Evolutionary conservation across 1,140 invertebrate genomes (phyloP).

Genomic region (Vanessa atalanta): DNA sequence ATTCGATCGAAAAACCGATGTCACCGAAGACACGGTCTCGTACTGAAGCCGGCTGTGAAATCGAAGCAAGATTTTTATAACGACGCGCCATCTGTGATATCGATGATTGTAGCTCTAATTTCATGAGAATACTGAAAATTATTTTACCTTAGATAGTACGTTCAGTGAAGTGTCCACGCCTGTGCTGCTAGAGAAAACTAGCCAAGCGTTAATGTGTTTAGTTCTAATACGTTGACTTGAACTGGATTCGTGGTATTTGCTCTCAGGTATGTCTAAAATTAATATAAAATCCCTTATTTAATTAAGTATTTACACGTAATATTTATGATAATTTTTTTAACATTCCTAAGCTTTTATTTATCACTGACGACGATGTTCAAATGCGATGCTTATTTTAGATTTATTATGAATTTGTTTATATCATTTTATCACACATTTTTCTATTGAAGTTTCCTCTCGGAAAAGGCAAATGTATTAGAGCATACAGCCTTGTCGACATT

Average conservation of each 20-base stretch:
- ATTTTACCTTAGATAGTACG: constrained; percentile 48
- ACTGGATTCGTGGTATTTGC: constrained; percentile 40
- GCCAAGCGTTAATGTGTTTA: constrained; percentile 41
- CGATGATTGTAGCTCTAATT: constrained; percentile 50
- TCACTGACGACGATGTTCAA: no score
- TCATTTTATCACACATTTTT: no score
- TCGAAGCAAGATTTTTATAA: constrained; percentile 62
- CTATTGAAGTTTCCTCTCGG: no score
- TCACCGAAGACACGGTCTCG: constrained; percentile 41
- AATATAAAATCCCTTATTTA: no score
- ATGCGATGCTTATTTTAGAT: no score
- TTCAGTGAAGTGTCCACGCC: constrained; percentile 65
- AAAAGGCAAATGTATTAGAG: no score
- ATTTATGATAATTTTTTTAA: no score
- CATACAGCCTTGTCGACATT: no score
- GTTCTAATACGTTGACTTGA: constrained; percentile 19
- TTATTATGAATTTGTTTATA: no score
- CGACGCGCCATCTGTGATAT: constrained; percentile 71
- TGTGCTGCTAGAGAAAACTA: constrained; percentile 37
- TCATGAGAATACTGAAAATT: constrained; percentile 64
- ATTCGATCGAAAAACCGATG: constrained; percentile 66
- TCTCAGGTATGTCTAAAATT: constrained; percentile 42
- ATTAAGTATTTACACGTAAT: no score
- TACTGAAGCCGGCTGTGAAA: constrained; percentile 42
- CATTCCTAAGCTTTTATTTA: no score